A percentile compares a stretch with the other conserved stretches of the same genome.
These are phyloP conservation scores for Nothoprocta pentlandii DNA, from an alignment of 2,113 vertebrate genomes.

Conservation along the genomic window DNA sequence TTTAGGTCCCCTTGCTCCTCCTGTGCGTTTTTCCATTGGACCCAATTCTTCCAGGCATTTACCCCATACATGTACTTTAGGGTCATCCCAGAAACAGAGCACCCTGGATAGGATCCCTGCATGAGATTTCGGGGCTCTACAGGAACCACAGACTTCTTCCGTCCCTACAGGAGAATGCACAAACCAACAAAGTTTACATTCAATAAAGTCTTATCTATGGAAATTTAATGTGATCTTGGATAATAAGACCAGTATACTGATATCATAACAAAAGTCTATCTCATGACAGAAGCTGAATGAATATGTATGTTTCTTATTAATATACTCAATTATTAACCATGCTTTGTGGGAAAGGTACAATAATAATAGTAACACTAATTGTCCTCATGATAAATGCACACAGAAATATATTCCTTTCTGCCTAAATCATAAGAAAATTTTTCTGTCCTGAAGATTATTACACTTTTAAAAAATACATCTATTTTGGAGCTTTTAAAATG, in stretches of 20 bases:
- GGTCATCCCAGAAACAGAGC: slow-evolving; percentile 83
- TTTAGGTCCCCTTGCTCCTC: slow-evolving; percentile 87
- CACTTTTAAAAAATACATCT: neutral
- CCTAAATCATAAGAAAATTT: neutral
- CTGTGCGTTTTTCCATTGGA: slow-evolving; percentile 90
- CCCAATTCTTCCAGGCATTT: slow-evolving; percentile 95
- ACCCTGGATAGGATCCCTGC: slow-evolving; percentile 79
- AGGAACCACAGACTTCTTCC: slow-evolving; percentile 83
- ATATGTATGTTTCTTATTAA: neutral
- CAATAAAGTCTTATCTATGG: neutral
- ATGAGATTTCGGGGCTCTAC: slow-evolving; percentile 74
- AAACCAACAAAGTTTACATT: neutral
- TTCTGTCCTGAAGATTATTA: neutral
- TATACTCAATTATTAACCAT: neutral
- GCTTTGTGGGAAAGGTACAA: neutral
- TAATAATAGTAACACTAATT: neutral
- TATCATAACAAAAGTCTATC: neutral
- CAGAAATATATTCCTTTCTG: neutral
- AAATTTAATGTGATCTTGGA: neutral
- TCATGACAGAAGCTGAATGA: neutral
- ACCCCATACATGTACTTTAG: slow-evolving; percentile 93
- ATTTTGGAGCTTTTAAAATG: neutral
- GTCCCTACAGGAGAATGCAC: slow-evolving; percentile 73
- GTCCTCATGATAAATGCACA: neutral
- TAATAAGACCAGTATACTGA: neutral